phyloP scores from a whole-genome alignment of 23 tunicate genomes.

The Phallusia fumigata region DNA sequence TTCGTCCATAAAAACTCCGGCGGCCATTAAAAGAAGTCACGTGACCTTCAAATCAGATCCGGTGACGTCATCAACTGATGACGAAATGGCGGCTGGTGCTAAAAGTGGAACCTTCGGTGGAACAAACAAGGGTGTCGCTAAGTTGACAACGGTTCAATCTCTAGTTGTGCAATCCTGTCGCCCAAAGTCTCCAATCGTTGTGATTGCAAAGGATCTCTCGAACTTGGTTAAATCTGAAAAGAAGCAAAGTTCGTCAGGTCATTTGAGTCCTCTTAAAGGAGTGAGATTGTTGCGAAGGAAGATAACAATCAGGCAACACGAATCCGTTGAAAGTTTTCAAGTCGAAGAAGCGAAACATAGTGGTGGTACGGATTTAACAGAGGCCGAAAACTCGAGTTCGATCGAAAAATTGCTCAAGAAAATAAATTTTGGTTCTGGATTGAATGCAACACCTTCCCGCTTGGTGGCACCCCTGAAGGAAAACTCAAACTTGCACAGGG shows the following conservation, averaged over 20 bases:
- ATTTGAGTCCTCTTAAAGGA: slow-evolving; percentile 57
- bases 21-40: not conserved
- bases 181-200: slow-evolving; percentile 30
- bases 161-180: slow-evolving; percentile 42
- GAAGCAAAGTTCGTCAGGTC: slow-evolving; percentile 10
- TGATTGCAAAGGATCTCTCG: slow-evolving; percentile 2
- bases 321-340: not conserved
- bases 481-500: not conserved
- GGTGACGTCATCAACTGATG: not conserved
- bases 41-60: not conserved
- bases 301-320: slow-evolving; percentile 46
- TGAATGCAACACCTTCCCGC: not conserved
- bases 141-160: slow-evolving; percentile 39
- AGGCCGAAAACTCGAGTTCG: not conserved
- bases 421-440: not conserved
- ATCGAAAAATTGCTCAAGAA: not conserved
- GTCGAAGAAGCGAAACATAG: slow-evolving; percentile 9
- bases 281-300: slow-evolving; percentile 40
- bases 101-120: not conserved
- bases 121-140: not conserved
- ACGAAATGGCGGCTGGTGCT: not conserved
- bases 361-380: not conserved
- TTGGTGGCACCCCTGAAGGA: not conserved
- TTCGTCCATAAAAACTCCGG: not conserved
- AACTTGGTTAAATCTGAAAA: not conserved